Evolutionary conservation across 2,797 vertebrate genomes (phyloP).

Genomic region (Phataginus tetradactyla): DNA sequence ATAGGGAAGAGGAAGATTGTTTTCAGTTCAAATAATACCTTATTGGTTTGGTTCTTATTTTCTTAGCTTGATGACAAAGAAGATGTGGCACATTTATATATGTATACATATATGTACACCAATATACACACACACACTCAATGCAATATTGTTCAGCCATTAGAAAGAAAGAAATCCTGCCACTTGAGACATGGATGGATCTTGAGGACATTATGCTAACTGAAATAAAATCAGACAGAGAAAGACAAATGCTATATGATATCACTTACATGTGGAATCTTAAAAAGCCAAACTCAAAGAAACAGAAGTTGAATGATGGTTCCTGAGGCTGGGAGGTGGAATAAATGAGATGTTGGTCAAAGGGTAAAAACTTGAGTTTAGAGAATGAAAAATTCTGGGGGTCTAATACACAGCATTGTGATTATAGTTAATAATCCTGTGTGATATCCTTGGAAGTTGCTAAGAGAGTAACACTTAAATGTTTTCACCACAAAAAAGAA

Average conservation of each 20-base stretch:
- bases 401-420: neutral
- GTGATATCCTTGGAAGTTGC: neutral
- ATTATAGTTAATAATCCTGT: neutral
- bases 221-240: neutral
- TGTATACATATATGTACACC: neutral
- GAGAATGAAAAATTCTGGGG: neutral
- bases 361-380: neutral
- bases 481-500: neutral
- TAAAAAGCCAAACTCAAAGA: neutral
- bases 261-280: neutral
- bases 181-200: neutral
- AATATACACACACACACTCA: neutral
- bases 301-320: neutral
- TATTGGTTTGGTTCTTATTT: slow-evolving; percentile 1
- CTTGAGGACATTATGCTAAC: neutral
- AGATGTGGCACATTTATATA: neutral
- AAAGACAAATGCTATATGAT: neutral
- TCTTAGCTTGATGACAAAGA: neutral
- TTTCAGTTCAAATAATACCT: neutral
- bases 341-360: neutral
- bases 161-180: neutral
- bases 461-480: neutral
- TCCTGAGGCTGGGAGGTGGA: neutral
- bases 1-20: neutral
- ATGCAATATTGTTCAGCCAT: neutral